Evolutionary conservation across 2,888 invertebrate genomes (phyloP).

Genomic region (Pollenia griseotomentosa): DNA sequence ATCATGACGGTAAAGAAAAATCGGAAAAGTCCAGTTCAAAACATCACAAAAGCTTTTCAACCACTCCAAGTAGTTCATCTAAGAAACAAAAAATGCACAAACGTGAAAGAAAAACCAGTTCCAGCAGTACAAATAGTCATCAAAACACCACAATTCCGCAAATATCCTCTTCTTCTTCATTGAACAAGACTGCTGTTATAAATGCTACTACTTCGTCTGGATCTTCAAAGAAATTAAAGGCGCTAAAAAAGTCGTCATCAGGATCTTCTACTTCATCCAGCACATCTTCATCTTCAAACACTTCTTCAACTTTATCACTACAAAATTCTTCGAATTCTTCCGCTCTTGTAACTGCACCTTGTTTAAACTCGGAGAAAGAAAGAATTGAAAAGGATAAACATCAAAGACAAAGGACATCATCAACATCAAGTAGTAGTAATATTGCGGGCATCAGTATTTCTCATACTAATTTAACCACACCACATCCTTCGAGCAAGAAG

Average conservation of each 20-base stretch:
- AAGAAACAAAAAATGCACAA: constrained; percentile 72
- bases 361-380: constrained; percentile 24
- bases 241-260: constrained; percentile 71
- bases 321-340: constrained; percentile 40
- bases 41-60: constrained; percentile 53
- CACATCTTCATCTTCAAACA: constrained; percentile 42
- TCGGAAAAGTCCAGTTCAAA: constrained; percentile 68
- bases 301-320: constrained; percentile 18
- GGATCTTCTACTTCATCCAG: constrained; percentile 56
- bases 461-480: constrained; percentile 33
- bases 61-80: constrained; percentile 29
- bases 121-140: constrained; percentile 58
- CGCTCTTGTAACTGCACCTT: not conserved
- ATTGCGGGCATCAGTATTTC: constrained; percentile 8
- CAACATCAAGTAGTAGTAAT: constrained; percentile 46
- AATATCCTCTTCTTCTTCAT: constrained; percentile 31
- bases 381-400: constrained; percentile 74
- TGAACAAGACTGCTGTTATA: constrained; percentile 29
- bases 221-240: constrained; percentile 68
- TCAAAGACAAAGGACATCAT: constrained; percentile 68
- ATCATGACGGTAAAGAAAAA: constrained; percentile 59
- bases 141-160: constrained; percentile 42
- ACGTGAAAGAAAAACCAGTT: constrained; percentile 65
- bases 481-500: constrained; percentile 77
- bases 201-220: constrained; percentile 65